Evolutionary conservation across 2,888 invertebrate species (phyloP), one percentile per base, ranked within the genome.

Genomic region (Stenodera caucasica): DNA sequence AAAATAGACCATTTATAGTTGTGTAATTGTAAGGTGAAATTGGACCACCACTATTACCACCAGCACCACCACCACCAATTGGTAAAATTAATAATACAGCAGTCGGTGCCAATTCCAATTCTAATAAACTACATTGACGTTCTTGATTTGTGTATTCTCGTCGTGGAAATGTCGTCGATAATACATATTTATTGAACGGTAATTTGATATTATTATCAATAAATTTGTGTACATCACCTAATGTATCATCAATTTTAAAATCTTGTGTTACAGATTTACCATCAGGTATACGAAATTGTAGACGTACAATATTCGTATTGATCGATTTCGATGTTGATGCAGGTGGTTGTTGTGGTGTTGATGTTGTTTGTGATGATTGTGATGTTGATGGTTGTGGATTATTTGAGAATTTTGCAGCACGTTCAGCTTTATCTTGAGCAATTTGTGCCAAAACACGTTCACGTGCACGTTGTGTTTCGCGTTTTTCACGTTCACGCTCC

Each of bases 281-380:
- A 78, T 92, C 90, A 0, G 95, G 92, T 67, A 95, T 76, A 71
- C 92, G 89, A 77, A 96, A 94, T 82, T 96, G 96, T 37, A 97
- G 86, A 55, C 93, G 85, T 0, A 92, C 85, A 37, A 81, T 78
- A 65, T 86, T 84, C 57, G 81, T 30, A 51, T 64, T 57, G 8
- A 57, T 33, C 29, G 65, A 57, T 21, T 58, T 68, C 15, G 66
- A 66, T 12, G 65, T 61, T 9, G 65, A 53, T 51, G 49, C 50
- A 8, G 81, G 54, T 0, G 82, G 49, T 50, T 57, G 51, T 52
- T 65, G 33, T 14, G 60, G 50, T 9, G 58, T 45, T 53, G 62
- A 58, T 12, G 65, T 52, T 40, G 59, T 61, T 5, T 60, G 35
- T 57, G 64, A 49, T 26, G 63, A 61, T 8, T 64, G 51, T 23